Evolutionary conservation across 1,140 invertebrate species (phyloP), one percentile per base, ranked within the genome.

Genomic region (Drosophila leontia): DNA sequence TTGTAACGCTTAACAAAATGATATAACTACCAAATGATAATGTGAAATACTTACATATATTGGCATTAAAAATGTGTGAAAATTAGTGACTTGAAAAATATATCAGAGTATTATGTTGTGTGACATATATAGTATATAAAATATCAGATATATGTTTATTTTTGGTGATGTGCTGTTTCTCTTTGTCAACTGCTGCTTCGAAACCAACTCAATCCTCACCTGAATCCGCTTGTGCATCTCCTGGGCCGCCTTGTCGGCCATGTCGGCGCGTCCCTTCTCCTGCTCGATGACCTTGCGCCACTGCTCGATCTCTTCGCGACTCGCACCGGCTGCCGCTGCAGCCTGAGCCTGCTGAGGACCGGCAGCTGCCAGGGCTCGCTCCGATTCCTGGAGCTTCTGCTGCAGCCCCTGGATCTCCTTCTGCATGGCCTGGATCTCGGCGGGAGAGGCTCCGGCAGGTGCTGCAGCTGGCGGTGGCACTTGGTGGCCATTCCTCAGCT

Each of bases 191-290:
- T 5, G 8, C 7, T 8, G 7, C 3, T 1, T 7, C 3, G 13
- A 26, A 7, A 4, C 12, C 8, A 4, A 12, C 2, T 11, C 8
- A 3, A 67, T 29, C 13, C 70, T 91, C 64, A 94, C 94, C 91
- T 98, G 96, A 57, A 97, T 94, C 69, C 96, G 95, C 91, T 96
- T 96, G 84, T 97, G 96, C 71, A 97, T 93, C 82, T 97, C 96
- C 60, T 94, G 93, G 1, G 94, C 93, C 42, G 95, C 95, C 84
- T 95, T 95, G 80, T 96, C 95, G 7, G 95, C 95, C 62, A 94
- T 94, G 82, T 97, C 95, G 11, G 96, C 96, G 68, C 93, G 93
- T 50, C 93, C 94, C 64, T 96, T 96, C 93, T 97, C 96, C 45
- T 94, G 94, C 92, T 97, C 96, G 39, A 96, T 95, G 1, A 96